Conservation (phyloP, 2,888 invertebrate species). For the Drosophila barbarae region DNA sequence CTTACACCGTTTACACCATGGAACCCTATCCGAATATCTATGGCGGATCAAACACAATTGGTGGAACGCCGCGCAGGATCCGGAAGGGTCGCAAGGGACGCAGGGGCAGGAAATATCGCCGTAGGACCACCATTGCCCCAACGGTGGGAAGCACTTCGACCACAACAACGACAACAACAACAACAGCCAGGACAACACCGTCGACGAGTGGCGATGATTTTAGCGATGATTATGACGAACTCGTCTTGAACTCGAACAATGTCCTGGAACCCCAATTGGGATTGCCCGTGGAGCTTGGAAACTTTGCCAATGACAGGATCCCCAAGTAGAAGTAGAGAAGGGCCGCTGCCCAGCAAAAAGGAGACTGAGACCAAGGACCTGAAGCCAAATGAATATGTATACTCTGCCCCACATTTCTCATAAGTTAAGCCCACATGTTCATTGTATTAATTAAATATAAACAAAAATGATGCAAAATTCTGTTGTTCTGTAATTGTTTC, state of each 20-base stretch:
- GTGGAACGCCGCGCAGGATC: constrained; percentile 11
- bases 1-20: constrained; percentile 44
- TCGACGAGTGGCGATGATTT: not conserved
- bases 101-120: constrained; percentile 47
- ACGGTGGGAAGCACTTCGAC: constrained; percentile 15
- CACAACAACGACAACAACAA: constrained; percentile 19
- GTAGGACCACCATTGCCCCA: constrained; percentile 44
- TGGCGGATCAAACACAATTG: constrained; percentile 14
- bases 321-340: constrained; percentile 32
- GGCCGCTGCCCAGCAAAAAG: not conserved
- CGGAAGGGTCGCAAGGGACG: constrained; percentile 51
- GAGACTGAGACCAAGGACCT: constrained; percentile 20
- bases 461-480: not conserved
- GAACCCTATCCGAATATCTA: constrained; percentile 52
- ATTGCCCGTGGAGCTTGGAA: constrained; percentile 55
- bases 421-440: not conserved
- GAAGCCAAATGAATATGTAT: not conserved
- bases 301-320: constrained; percentile 57
- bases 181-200: constrained; percentile 21
- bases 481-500: not conserved
- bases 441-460: constrained; percentile 1
- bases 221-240: constrained; percentile 36
- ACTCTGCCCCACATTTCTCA: constrained; percentile 1
- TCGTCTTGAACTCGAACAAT: constrained; percentile 26
- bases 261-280: constrained; percentile 54